Evolutionary conservation across 2,888 invertebrate genomes (phyloP).

Genomic region (Caenorhabditis afra): DNA sequence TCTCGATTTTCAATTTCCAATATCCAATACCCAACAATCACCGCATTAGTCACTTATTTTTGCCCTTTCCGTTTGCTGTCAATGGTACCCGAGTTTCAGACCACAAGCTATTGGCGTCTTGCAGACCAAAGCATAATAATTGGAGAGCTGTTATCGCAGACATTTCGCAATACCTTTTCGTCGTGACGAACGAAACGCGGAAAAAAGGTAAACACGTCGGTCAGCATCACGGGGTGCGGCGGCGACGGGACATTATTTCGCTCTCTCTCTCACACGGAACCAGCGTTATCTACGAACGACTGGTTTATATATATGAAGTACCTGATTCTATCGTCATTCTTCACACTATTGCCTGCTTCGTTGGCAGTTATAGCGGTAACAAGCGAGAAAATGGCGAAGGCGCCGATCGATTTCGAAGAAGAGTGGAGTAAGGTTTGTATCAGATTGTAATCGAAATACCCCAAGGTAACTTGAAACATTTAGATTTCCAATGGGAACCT

Average conservation of each 20-base stretch:
- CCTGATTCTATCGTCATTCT: constrained; percentile 33
- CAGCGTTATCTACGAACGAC: constrained; percentile 45
- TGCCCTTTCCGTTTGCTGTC: no score
- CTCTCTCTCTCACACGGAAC: constrained; percentile 49
- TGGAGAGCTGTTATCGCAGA: no score
- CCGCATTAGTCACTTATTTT: no score
- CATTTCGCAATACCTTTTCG: background rate
- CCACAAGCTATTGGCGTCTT: no score
- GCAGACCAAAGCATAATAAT: no score
- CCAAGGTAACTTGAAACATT: background rate
- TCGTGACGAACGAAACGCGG: constrained; percentile 20
- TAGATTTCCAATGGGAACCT: constrained; percentile 45
- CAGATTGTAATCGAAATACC: background rate
- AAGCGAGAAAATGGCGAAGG: constrained; percentile 14
- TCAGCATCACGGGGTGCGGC: constrained; percentile 32
- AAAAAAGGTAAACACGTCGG: constrained; percentile 35
- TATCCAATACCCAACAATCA: no score
- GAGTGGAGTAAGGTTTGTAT: constrained; percentile 54
- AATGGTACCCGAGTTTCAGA: no score
- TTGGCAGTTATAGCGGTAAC: constrained; percentile 2
- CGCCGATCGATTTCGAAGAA: constrained; percentile 53
- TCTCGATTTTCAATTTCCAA: no score
- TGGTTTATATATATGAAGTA: constrained; percentile 34
- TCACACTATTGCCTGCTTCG: constrained; percentile 22
- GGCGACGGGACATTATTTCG: no score